Base-by-base conservation (phyloP, 1,140 invertebrate species). In the Euborellia annulipes region DNA sequence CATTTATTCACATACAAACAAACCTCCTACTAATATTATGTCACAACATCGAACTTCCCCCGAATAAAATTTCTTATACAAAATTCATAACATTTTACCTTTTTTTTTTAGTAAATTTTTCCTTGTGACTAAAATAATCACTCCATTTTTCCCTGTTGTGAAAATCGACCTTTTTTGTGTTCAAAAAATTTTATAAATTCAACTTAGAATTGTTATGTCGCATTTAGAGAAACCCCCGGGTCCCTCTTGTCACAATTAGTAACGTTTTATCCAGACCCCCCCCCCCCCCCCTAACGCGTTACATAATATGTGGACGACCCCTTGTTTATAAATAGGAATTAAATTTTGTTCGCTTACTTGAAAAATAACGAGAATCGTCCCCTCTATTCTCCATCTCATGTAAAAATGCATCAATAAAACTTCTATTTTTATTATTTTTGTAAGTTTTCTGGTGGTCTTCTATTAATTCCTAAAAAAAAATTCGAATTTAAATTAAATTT, bases 351-450 rank as follows among this genome's bases (percentile, higher is more conserved):
- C 9, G 21, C 48, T 58, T 64, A 78, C 76, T 71, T 43, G 70
- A 74, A 50, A 79, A 85, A 11, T 66, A 68, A 7, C 59, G 54
- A 14, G 41, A 11, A 2, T 62, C 56, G 2, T 55, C 56, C 46
- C 63, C 61, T 11, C 61, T 54, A 19, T 62, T 49, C 30, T 72
- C 58, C 68, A 85, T 79, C 65, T 85, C 74, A 32, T 71, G 63
- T 3, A 90, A 64, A 57, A 79, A 88, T 23, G 76, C 71, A 54
- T 85, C 84, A 37, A 90, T 83, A 20, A 88, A 72, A 56, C 89
- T 84, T 14, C 68, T 60, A 21, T 68, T 67, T 22, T 61, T 62
- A 20, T 62, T 59, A 20, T 68, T 41, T 14, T 65, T 55, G 37
- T 73, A 69, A 1, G 58, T 66, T 23, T 56, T 53, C 38, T 72